A percentile compares a stretch with the other conserved stretches of the same genome.
Evolutionary conservation across 2,797 vertebrate species (phyloP).

Genomic region (Gymnoscopelus braueri): DNA sequence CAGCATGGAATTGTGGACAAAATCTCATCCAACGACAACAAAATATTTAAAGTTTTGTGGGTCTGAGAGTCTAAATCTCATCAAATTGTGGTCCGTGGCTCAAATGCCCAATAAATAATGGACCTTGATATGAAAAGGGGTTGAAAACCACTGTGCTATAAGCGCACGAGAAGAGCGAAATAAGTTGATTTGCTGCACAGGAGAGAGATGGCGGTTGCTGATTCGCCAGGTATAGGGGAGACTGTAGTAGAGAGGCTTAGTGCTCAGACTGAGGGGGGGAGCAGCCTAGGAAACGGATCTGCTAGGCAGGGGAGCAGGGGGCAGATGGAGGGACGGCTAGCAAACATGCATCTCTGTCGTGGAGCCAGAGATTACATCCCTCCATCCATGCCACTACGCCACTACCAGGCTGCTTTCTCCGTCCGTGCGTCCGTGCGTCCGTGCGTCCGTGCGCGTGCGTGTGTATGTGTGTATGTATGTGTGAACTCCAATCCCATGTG

Average conservation of each 20-base stretch:
- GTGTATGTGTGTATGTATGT: conserved; percentile 19
- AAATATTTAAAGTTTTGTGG: no score
- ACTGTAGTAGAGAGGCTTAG: no score
- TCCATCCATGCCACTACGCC: conserved; percentile 38
- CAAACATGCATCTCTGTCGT: conserved; percentile 65
- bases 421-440: conserved; percentile 13
- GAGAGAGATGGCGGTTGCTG: conserved; percentile 1
- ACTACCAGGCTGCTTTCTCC: conserved; percentile 35
- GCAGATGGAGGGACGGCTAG: conserved; percentile 59
- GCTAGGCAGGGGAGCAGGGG: conserved; percentile 43
- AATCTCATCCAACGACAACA: no score
- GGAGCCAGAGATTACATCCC: conserved; percentile 57
- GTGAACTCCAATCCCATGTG: neutral
- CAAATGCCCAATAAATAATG: no score
- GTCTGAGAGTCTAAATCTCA: no score
- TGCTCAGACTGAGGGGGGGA: no score
- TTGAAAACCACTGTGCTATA: no score
- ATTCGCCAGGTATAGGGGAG: conserved; percentile 20
- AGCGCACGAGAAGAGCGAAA: no score
- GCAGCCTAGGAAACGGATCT: conserved; percentile 34
- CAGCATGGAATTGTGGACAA: no score
- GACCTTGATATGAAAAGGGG: no score
- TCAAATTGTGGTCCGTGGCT: no score
- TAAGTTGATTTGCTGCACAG: neutral
- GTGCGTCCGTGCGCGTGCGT: conserved; percentile 6